Evolutionary conservation across 37 sponge, comb jelly and placozoan genomes (phyloP).

Genomic region (Geodia barretti): DNA sequence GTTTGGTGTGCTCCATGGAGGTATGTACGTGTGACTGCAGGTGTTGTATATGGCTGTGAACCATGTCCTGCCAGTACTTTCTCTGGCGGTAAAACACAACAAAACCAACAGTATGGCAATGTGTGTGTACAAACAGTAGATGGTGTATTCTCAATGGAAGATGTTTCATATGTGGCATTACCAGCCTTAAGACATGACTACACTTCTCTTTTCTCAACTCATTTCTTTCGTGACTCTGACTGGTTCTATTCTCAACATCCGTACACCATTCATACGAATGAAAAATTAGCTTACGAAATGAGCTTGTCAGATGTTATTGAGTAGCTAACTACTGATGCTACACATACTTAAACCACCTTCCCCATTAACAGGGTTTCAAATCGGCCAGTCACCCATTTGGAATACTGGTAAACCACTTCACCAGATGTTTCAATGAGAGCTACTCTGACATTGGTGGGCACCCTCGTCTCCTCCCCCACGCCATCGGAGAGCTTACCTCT

Average conservation of each 20-base stretch:
- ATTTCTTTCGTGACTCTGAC: no score
- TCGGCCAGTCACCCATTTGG: constrained; percentile 56
- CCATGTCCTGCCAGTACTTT: no score
- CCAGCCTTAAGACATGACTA: no score
- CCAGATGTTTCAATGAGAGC: constrained; percentile 51
- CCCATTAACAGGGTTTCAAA: constrained; percentile 31
- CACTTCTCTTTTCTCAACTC: no score
- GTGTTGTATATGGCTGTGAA: no score
- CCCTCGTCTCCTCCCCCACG: constrained; percentile 64
- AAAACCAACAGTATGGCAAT: no score
- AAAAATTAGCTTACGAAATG: not conserved
- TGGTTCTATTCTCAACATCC: no score
- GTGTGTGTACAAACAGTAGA: no score
- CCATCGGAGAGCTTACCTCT: constrained; percentile 71
- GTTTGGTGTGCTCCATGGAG: constrained; percentile 39
- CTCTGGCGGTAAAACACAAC: no score
- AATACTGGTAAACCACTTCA: constrained; percentile 54
- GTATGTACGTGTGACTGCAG: no score
- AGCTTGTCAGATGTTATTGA: not conserved
- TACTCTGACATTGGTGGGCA: constrained; percentile 68
- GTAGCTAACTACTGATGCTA: not conserved
- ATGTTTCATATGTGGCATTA: no score
- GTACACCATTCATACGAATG: not conserved
- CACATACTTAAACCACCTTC: not conserved
- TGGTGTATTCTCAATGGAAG: no score